Conservation (phyloP, 2,888 invertebrate genomes). For the Eubasilissa splendida region DNA sequence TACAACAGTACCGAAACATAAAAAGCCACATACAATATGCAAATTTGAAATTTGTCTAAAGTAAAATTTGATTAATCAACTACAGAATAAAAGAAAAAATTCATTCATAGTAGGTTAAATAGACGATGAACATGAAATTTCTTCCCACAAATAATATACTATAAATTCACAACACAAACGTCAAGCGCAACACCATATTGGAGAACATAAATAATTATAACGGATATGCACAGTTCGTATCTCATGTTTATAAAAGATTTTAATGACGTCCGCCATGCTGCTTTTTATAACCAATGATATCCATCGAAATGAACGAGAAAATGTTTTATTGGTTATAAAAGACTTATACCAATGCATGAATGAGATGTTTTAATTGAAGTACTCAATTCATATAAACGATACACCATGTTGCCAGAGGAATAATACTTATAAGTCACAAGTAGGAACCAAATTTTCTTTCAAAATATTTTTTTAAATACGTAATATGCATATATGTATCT, state of each 20-base stretch:
- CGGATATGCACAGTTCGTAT: conserved; percentile 2
- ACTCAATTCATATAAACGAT: too few relatives aligned
- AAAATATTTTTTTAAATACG: too few relatives aligned
- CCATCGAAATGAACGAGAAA: too few relatives aligned
- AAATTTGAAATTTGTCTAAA: background rate
- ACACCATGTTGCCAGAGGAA: too few relatives aligned
- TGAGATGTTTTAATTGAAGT: too few relatives aligned
- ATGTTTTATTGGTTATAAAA: too few relatives aligned
- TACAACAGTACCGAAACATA: conserved; percentile 8
- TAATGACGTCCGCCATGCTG: background rate
- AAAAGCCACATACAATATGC: conserved; percentile 1
- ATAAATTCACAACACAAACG: conserved; percentile 31
- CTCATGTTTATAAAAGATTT: background rate
- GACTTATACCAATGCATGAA: too few relatives aligned
- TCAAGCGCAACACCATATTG: conserved; percentile 38
- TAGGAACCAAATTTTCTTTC: too few relatives aligned
- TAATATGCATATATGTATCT: too few relatives aligned
- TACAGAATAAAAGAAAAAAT: background rate
- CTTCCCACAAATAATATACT: conserved; percentile 17
- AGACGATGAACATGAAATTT: conserved; percentile 4
- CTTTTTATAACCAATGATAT: too few relatives aligned
- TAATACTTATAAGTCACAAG: too few relatives aligned
- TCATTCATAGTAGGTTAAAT: background rate
- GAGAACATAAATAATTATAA: conserved; percentile 29
- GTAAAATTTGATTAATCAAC: background rate